phyloP scores from a whole-genome alignment of 2,797 vertebrate species.

The Philypnodon macrostomus region DNA sequence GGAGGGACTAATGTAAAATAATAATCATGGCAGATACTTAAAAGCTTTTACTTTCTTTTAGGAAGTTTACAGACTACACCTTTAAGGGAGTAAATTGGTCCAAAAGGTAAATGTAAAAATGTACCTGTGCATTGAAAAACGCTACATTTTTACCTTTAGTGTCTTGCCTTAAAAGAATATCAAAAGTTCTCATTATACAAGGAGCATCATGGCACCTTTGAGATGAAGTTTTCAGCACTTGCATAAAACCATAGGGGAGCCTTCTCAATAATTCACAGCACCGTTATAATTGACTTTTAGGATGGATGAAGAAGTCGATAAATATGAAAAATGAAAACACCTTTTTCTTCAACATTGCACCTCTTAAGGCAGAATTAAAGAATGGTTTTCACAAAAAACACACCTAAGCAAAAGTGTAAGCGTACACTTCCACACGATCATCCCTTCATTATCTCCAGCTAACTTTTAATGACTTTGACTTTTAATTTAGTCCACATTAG shows the following conservation, averaged over 20 bases:
- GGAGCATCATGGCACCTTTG: conserved; percentile 25
- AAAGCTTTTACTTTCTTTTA: too few species aligned
- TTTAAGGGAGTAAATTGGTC: too few species aligned
- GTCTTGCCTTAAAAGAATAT: conserved; percentile 35
- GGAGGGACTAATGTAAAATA: too few species aligned
- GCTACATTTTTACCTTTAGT: too few species aligned
- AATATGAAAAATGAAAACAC: conserved; percentile 5
- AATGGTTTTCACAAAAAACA: conserved; percentile 6
- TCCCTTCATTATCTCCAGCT: conserved; percentile 9
- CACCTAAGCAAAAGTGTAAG: too few species aligned
- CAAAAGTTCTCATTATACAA: conserved; percentile 32
- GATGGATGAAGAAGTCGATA: conserved; percentile 6
- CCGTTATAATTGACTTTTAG: conserved; percentile 11
- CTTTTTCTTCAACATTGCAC: conserved; percentile 3
- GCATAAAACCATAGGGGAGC: conserved; percentile 3
- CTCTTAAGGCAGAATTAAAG: conserved; percentile 3
- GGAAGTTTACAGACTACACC: too few species aligned
- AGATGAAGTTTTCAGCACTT: conserved; percentile 2
- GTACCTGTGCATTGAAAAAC: too few species aligned
- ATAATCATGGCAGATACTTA: too few species aligned
- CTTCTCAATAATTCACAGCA: conserved; percentile 17
- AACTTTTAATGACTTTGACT: conserved; percentile 9
- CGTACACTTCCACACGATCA: neutral
- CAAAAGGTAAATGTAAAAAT: too few species aligned
- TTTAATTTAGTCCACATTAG: neutral